Conservation (phyloP, 2,797 vertebrate genomes). For the Aldrovandia affinis region DNA sequence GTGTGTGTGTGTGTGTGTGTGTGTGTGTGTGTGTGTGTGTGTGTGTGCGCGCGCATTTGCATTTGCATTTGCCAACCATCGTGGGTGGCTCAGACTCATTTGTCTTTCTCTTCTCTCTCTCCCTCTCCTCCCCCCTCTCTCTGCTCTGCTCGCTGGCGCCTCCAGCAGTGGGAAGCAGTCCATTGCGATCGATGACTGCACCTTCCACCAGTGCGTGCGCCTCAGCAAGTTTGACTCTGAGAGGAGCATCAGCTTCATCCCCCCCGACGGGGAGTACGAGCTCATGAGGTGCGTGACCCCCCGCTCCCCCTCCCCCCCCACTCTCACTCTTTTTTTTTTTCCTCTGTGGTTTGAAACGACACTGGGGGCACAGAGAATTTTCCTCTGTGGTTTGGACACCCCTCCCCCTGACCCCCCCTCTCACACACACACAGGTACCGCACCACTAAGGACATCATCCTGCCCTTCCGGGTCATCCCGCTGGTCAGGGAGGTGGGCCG, state of each 20-base stretch:
- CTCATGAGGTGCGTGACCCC: conserved; percentile 88
- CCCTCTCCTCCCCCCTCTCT: conserved; percentile 18
- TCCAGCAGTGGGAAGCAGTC: conserved; percentile 91
- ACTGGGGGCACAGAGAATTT: neutral
- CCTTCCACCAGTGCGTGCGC: conserved; percentile 82
- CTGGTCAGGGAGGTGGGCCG: conserved; percentile 96
- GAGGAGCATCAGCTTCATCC: conserved; percentile 99
- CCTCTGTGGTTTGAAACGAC: too few relatives aligned
- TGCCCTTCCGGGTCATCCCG: conserved; percentile 97
- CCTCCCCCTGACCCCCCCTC: neutral
- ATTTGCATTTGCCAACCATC: neutral
- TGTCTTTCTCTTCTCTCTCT: neutral
- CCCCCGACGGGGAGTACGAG: conserved; percentile 97
- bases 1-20: neutral
- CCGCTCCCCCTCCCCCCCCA: neutral
- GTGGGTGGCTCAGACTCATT: too few relatives aligned
- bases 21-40: neutral
- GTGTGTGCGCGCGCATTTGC: neutral
- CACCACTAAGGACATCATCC: conserved; percentile 98
- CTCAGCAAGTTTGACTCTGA: conserved; percentile 99
- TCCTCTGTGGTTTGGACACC: neutral
- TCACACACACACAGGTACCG: conserved; percentile 80
- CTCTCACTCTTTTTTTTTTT: too few relatives aligned
- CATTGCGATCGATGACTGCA: conserved; percentile 62
- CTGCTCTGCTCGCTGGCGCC: conserved; percentile 37